These are phyloP conservation scores for Physella acuta DNA, from an alignment of 1,140 invertebrate genomes.

Conservation along the genomic window DNA sequence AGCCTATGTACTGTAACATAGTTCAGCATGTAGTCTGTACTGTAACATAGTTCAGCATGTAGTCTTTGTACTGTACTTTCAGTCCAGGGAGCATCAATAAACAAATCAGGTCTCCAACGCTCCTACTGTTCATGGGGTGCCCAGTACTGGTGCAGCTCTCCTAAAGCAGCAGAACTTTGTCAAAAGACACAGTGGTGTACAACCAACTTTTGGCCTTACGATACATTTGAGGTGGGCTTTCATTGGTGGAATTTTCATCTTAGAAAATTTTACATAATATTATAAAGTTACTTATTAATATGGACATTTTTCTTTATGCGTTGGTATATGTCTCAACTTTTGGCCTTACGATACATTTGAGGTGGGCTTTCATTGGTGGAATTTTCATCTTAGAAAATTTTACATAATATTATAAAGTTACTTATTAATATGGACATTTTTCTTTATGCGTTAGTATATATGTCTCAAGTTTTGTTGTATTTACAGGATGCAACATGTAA, in stretches of 20 bases:
- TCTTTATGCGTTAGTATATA: too few relatives aligned
- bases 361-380: neutral
- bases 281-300: too few relatives aligned
- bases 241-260: too few relatives aligned
- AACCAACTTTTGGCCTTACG: neutral
- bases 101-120: neutral
- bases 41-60: too few relatives aligned
- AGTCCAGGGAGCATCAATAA: neutral
- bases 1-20: too few relatives aligned
- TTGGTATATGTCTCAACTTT: too few relatives aligned
- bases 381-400: too few relatives aligned
- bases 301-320: too few relatives aligned
- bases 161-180: neutral
- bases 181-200: neutral
- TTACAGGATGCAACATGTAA: neutral
- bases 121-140: neutral
- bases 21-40: too few relatives aligned
- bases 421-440: too few relatives aligned
- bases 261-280: too few relatives aligned
- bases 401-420: too few relatives aligned
- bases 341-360: neutral
- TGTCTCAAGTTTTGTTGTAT: neutral
- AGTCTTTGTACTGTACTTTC: neutral
- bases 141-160: neutral
- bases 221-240: neutral